Conservation (phyloP, 2,888 invertebrate genomes). For the Platerodrilus igneus region DNA sequence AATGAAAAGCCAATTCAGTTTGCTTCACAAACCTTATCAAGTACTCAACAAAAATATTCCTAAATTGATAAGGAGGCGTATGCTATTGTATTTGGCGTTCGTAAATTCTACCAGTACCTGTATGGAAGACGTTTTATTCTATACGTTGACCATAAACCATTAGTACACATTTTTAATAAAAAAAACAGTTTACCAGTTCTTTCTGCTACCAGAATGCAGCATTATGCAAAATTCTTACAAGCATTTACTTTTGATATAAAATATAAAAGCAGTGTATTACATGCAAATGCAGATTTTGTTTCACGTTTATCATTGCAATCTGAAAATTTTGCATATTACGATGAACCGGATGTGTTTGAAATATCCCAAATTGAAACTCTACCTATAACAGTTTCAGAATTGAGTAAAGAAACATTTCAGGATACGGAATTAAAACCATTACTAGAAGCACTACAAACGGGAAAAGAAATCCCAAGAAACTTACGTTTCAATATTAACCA, state of each 20-base stretch:
- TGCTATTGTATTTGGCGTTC: slow-evolving; percentile 23
- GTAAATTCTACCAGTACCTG: slow-evolving; percentile 23
- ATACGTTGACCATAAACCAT: slow-evolving; percentile 3
- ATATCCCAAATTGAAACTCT: slow-evolving; percentile 1
- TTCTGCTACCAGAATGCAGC: slow-evolving; percentile 4
- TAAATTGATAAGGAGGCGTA: slow-evolving; percentile 5
- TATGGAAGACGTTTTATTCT: slow-evolving; percentile 19
- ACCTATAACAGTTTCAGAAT: not conserved
- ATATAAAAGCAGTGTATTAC: slow-evolving; percentile 1
- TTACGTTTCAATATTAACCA: no score
- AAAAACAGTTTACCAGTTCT: not conserved
- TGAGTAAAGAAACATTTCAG: not conserved
- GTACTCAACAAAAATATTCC: no score
- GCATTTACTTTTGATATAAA: slow-evolving; percentile 5
- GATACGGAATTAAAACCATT: no score
- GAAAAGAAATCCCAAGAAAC: no score
- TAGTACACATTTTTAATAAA: slow-evolving; percentile 5
- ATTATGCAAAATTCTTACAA: slow-evolving; percentile 6
- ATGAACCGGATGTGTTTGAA: slow-evolving; percentile 1
- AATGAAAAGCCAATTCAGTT: slow-evolving; percentile 10
- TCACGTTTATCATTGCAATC: slow-evolving; percentile 3
- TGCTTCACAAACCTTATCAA: no score
- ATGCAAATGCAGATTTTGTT: slow-evolving; percentile 6
- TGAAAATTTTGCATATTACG: not conserved
- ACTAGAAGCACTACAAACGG: no score